A percentile compares a stretch with the other conserved stretches of the same genome.
These are phyloP conservation scores for Poeciliopsis paucimaculata DNA, from an alignment of 2,797 vertebrate genomes.

Conservation along the genomic window DNA sequence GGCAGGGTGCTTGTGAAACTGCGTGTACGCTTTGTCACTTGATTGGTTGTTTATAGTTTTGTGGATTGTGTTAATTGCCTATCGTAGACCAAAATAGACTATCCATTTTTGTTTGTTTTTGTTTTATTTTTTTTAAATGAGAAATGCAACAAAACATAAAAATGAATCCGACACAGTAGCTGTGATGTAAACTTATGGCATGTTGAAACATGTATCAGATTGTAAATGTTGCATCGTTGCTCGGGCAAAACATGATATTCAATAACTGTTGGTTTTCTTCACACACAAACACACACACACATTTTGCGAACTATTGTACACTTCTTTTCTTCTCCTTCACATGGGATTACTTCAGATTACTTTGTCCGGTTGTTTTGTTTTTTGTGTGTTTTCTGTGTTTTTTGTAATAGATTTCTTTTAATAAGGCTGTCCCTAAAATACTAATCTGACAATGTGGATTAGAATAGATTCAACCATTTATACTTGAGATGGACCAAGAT, in stretches of 20 bases:
- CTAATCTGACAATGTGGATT: slow-evolving; percentile 66
- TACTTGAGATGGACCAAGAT: slow-evolving; percentile 84
- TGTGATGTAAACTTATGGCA: slow-evolving; percentile 68
- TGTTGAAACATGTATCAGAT: slow-evolving; percentile 63
- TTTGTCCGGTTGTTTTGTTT: slow-evolving; percentile 30
- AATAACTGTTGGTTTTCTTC: slow-evolving; percentile 55
- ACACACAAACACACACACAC: slow-evolving; percentile 38
- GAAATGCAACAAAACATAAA: slow-evolving; percentile 70
- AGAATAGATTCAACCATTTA: slow-evolving; percentile 61
- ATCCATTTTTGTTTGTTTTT: neutral
- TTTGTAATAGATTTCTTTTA: slow-evolving; percentile 58
- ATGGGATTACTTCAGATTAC: slow-evolving; percentile 31
- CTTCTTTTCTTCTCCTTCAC: slow-evolving; percentile 49
- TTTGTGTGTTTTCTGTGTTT: slow-evolving; percentile 23
- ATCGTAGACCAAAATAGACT: slow-evolving; percentile 78
- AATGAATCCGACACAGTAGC: slow-evolving; percentile 67
- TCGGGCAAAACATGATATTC: slow-evolving; percentile 56
- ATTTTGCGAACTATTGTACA: slow-evolving; percentile 50
- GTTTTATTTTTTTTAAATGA: slow-evolving; percentile 50
- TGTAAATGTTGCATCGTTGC: slow-evolving; percentile 72
- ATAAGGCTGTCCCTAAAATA: slow-evolving; percentile 62
- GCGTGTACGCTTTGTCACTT: slow-evolving; percentile 66
- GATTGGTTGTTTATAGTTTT: slow-evolving; percentile 69
- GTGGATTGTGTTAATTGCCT: slow-evolving; percentile 73
- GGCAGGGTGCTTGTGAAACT: slow-evolving; percentile 68